Evolutionary conservation across 2,888 invertebrate genomes (phyloP).

Genomic region (Camptogramma bilineatum): DNA sequence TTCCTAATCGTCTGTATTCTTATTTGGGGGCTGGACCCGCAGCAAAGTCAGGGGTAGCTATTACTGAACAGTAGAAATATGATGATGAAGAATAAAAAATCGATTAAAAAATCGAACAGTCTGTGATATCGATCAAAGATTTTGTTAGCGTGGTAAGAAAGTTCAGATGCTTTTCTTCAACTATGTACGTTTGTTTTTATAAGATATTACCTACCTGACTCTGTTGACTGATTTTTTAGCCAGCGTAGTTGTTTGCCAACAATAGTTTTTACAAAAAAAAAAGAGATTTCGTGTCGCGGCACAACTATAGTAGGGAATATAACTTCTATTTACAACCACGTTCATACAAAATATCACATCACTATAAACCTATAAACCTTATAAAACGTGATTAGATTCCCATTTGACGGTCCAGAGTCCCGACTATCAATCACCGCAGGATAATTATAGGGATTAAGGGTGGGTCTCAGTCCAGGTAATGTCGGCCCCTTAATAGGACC

Average conservation of each 20-base stretch:
- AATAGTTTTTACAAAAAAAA: conserved; percentile 19
- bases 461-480: conserved; percentile 59
- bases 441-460: conserved; percentile 83
- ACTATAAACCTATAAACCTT: conserved; percentile 34
- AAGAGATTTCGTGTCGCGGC: conserved; percentile 7
- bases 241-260: too few species aligned
- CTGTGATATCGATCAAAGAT: background rate
- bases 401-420: conserved; percentile 66
- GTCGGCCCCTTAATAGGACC: conserved; percentile 64
- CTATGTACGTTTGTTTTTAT: too few species aligned
- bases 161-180: too few species aligned
- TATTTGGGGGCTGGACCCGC: conserved; percentile 64
- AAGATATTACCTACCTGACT: too few species aligned
- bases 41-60: conserved; percentile 58
- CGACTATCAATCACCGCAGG: conserved; percentile 81
- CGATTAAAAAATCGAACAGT: background rate
- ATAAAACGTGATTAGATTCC: conserved; percentile 75
- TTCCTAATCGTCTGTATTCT: conserved; percentile 65
- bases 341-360: conserved; percentile 22
- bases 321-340: too few species aligned
- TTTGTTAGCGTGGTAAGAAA: background rate
- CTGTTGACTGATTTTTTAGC: too few species aligned
- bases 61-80: conserved; percentile 50
- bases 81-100: conserved; percentile 20
- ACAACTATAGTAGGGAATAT: too few species aligned